A percentile compares a stretch with the other conserved stretches of the same genome.
phyloP scores from a whole-genome alignment of 92 coral and sea anemone species.

The Actinostola sp. region DNA sequence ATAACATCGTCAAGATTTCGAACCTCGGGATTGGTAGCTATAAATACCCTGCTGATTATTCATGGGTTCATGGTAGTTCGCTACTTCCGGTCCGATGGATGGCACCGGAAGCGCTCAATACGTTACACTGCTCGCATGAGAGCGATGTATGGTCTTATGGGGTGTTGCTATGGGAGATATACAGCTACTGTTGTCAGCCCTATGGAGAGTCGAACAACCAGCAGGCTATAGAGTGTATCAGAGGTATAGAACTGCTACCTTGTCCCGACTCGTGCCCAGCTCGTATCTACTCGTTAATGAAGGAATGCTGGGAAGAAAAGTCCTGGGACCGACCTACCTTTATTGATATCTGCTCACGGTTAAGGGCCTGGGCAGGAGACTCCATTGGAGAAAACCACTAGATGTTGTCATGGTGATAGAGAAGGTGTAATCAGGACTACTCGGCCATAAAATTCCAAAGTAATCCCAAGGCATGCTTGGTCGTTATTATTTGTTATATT shows the following conservation, averaged over 20 bases:
- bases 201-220: conserved; percentile 74
- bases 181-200: conserved; percentile 80
- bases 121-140: conserved; percentile 67
- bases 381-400: conserved; percentile 76
- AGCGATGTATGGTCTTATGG: conserved; percentile 98
- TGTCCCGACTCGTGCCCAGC: conserved; percentile 94
- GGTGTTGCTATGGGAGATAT: conserved; percentile 90
- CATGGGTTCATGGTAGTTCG: conserved; percentile 89
- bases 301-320: conserved; percentile 87
- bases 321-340: conserved; percentile 81
- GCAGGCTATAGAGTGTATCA: conserved; percentile 83
- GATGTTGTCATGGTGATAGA: conserved; percentile 5
- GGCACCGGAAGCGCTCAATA: conserved; percentile 97
- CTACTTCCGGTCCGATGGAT: conserved; percentile 97
- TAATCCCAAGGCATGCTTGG: neutral
- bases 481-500: neutral
- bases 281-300: conserved; percentile 78
- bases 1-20: conserved; percentile 83
- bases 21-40: conserved; percentile 90
- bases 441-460: neutral
- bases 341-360: conserved; percentile 76
- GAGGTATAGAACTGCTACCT: conserved; percentile 68
- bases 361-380: conserved; percentile 82
- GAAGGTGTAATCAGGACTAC: neutral
- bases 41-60: conserved; percentile 88